Evolutionary conservation across 2,113 vertebrate species (phyloP).

Genomic region (Cnemophilus loriae): DNA sequence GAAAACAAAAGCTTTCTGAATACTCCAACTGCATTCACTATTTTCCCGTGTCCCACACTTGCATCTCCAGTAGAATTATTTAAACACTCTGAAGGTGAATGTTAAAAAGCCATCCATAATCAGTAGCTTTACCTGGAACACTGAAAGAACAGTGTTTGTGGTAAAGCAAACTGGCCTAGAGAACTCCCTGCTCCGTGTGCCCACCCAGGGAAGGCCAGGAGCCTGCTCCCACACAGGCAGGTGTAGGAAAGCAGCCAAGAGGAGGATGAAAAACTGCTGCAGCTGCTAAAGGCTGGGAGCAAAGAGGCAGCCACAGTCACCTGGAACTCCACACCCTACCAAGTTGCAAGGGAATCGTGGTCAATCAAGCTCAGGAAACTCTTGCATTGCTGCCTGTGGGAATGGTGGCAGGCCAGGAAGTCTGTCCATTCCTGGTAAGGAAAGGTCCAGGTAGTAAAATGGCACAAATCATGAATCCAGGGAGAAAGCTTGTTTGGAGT

Average conservation of each 20-base stretch:
- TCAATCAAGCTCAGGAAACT: neutral
- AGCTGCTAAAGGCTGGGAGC: neutral
- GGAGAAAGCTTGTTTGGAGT: neutral
- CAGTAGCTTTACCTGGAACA: neutral
- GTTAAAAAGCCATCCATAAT: neutral
- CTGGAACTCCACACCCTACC: neutral
- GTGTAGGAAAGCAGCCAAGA: neutral
- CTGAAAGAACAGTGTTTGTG: neutral
- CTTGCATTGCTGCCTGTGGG: neutral
- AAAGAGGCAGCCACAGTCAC: neutral
- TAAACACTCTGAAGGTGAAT: neutral
- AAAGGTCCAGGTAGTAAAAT: neutral
- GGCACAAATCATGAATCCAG: neutral
- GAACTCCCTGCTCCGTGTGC: neutral
- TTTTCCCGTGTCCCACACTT: neutral
- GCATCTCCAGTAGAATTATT: neutral
- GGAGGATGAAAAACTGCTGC: neutral
- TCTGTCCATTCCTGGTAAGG: neutral
- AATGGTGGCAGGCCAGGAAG: neutral
- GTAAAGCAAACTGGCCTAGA: neutral
- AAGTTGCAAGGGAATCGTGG: neutral
- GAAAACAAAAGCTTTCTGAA: neutral
- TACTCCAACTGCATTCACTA: neutral
- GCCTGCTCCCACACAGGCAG: neutral
- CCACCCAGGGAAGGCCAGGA: neutral